A percentile compares a stretch with the other conserved stretches of the same genome.
Evolutionary conservation across 2,797 vertebrate genomes (phyloP).

Genomic region (Sitta carolinensis): DNA sequence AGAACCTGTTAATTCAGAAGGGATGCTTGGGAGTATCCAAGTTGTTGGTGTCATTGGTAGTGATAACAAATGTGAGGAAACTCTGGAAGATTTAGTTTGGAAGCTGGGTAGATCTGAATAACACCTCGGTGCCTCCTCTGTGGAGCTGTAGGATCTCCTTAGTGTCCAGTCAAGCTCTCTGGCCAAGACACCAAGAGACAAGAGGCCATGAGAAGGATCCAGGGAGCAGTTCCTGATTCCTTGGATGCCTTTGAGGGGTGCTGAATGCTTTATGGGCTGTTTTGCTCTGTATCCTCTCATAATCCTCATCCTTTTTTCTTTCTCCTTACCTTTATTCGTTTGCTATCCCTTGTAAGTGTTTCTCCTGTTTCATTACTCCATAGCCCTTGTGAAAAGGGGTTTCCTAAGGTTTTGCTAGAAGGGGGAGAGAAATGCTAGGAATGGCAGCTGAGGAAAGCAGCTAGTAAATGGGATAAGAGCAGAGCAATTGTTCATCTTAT

Average conservation of each 20-base stretch:
- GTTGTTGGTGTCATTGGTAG: neutral
- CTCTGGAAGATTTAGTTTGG: neutral
- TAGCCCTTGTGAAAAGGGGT: neutral
- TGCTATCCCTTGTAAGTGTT: neutral
- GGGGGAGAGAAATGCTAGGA: neutral
- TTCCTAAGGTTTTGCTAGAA: neutral
- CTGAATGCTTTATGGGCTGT: neutral
- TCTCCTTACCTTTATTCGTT: neutral
- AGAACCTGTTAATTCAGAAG: neutral
- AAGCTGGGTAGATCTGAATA: neutral
- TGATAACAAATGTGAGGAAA: neutral
- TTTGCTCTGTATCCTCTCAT: neutral
- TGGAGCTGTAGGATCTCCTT: neutral
- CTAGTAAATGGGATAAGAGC: neutral
- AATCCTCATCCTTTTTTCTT: neutral
- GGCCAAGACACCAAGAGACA: neutral
- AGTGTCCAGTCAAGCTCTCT: neutral
- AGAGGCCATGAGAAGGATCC: neutral
- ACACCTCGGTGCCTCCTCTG: neutral
- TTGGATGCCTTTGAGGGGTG: neutral
- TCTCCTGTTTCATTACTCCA: neutral
- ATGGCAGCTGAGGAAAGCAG: neutral
- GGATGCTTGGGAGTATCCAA: neutral
- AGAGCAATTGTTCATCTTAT: neutral
- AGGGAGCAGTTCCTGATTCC: neutral